Evolutionary conservation across 2,888 invertebrate species (phyloP), one percentile per base, ranked within the genome.

Genomic region (Andrena camellia): DNA sequence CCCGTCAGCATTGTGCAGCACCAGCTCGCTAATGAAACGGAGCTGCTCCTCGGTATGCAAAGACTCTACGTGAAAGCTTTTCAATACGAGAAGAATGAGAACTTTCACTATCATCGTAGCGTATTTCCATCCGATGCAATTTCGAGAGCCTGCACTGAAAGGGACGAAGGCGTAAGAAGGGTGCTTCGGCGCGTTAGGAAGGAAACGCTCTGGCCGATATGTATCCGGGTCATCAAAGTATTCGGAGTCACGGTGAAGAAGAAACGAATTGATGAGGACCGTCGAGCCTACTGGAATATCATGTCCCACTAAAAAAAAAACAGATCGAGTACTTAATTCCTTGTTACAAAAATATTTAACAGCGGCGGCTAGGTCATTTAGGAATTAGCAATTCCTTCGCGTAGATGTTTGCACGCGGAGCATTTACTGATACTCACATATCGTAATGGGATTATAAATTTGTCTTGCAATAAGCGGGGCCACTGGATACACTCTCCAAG

Each of bases 121-220:
- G 57, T 94, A 94, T 79, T 91, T 94, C 85, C 89, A 91, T 72
- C 94, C 94, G 8, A 94, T 94, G 69, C 94, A 94, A 69, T 94
- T 94, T 4, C 94, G 90, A 0, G 94, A 94, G n/a, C 95, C 95
- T 0, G 94, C 95, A 33, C 94, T 94, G 75, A 95, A 95, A 0
- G 95, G 95, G 0, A 94, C 91, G 85, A 92, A 95, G 0, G 94
- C 89, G 74, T 92, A 95, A 6, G 92, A 91, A 33, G 95, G 94
- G 42, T 94, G 88, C 6, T 90, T 91, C 1, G 88, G 88, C 6
- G 92, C 92, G 13, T 94, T 94, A 0, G 94, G 93, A 7, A 94
- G 86, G 87, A 96, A 96, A 48, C 96, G 92, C 78, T 95, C 95
- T 0, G 96, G 96, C 72, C 94, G 93, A 89, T 94, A 96, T 5